A percentile compares a stretch with the other conserved stretches of the same genome.
phyloP scores from a whole-genome alignment of 1,140 invertebrate species.

The Lepidurus apus region DNA sequence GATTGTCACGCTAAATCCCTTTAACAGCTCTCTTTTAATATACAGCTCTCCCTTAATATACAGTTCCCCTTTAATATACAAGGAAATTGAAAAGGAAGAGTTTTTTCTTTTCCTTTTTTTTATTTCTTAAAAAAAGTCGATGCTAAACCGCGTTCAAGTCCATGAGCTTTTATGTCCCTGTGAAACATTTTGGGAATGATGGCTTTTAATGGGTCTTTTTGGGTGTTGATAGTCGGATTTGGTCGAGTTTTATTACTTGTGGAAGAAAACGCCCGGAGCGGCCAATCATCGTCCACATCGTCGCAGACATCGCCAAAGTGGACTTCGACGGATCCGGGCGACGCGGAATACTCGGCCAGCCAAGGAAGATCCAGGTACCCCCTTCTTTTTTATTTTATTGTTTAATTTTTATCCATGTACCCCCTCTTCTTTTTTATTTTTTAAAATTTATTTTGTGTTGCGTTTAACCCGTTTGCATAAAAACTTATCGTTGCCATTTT shows the following conservation, averaged over 20 bases:
- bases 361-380: slow-evolving; percentile 41
- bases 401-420: too few species aligned
- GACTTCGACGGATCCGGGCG: slow-evolving; percentile 79
- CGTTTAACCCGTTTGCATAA: too few species aligned
- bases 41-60: background rate
- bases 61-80: background rate
- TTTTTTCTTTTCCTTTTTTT: background rate
- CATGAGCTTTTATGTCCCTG: slow-evolving; percentile 23
- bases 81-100: background rate
- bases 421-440: background rate
- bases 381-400: background rate
- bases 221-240: slow-evolving; percentile 68
- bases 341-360: slow-evolving; percentile 59
- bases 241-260: slow-evolving; percentile 98
- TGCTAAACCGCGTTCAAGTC: background rate
- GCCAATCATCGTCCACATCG: slow-evolving; percentile 88
- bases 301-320: slow-evolving; percentile 72
- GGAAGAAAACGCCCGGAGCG: slow-evolving; percentile 99
- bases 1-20: slow-evolving; percentile 21
- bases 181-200: background rate
- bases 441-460: background rate
- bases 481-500: too few species aligned
- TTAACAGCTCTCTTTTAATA: background rate
- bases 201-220: slow-evolving; percentile 15
- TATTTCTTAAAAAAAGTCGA: background rate